A percentile compares a stretch with the other conserved stretches of the same genome.
Evolutionary conservation across 1,140 invertebrate genomes (phyloP).

Genomic region (Danaus plexippus): DNA sequence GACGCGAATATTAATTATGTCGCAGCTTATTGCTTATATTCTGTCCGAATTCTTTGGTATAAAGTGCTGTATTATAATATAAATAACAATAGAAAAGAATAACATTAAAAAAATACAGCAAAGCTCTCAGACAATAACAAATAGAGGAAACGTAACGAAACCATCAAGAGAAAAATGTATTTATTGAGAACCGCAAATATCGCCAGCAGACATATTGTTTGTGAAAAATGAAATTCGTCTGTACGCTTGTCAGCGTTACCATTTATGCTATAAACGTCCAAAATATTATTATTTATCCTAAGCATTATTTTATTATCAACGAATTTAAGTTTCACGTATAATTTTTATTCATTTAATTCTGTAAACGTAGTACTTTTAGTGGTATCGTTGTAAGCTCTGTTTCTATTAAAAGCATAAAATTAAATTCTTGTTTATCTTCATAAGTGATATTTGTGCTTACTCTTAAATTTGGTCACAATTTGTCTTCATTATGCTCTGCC

Average conservation of each 20-base stretch:
- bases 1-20: too few relatives aligned
- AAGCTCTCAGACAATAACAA: constrained; percentile 60
- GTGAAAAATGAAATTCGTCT: constrained; percentile 38
- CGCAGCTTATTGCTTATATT: constrained; percentile 14
- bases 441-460: not conserved
- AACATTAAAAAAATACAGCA: constrained; percentile 36
- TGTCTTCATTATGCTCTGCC: too few relatives aligned
- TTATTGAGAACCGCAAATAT: constrained; percentile 49
- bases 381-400: too few relatives aligned
- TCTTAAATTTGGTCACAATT: constrained; percentile 9
- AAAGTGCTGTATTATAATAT: constrained; percentile 14
- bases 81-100: too few relatives aligned
- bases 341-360: too few relatives aligned
- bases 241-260: constrained; percentile 5
- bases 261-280: not conserved
- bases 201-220: constrained; percentile 54
- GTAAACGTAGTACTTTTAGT: too few relatives aligned
- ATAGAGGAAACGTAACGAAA: constrained; percentile 42
- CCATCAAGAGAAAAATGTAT: constrained; percentile 48
- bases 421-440: too few relatives aligned
- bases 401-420: too few relatives aligned
- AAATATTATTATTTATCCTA: too few relatives aligned
- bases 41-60: constrained; percentile 28
- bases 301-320: too few relatives aligned
- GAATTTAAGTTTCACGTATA: too few relatives aligned